Evolutionary conservation across 2,113 vertebrate species (phyloP), one percentile per base, ranked within the genome.

Genomic region (Clarias gariepinus): DNA sequence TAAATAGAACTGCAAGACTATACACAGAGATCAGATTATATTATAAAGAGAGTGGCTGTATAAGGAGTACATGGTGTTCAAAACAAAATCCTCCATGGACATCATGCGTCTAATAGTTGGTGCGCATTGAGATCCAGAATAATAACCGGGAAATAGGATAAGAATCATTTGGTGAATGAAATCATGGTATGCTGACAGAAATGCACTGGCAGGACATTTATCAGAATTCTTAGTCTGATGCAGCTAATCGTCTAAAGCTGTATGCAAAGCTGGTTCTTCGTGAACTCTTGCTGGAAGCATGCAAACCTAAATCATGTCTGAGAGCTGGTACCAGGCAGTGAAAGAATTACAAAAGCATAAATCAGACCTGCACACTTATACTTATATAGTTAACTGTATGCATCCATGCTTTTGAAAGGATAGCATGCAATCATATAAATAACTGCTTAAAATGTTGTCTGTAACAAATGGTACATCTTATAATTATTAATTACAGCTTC

Each of bases 241-340:
- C 63, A 30, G 47, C 64, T 88, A 77, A 88, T 84, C 82, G 66
- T 53, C 77, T 80, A 73, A 88, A 88, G 82, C 77, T 80, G 87
- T 73, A 68, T 69, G 57, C 64, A 82, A 82, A 69, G 81, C 66
- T 74, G 41, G n/a, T 84, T 78, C 88, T 53, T 64, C 77, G n/a
- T 71, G 83, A 76, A 77, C 76, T 68, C 81, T 58, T 58, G 57
- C 60, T 76, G 83, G 19, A n/a, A 57, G 55, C 41, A 21, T 21
- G 30, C 64, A 64, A 33, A 81, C 52, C 77, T 78, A 85, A 85
- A 87, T 82, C 81, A 81, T 47, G 36, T 11, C 53, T 68, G 18
- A 81, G 15, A 82, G 53, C 74, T 30, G 76, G 82, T 82, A 83
- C n/a, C 86, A 77, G 79, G 74, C 55, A 82, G 76, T 33, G 53